A percentile compares a stretch with the other conserved stretches of the same genome.
Conservation (phyloP, 2,797 vertebrate species). For the Cryptoblepharus egeriae region DNA sequence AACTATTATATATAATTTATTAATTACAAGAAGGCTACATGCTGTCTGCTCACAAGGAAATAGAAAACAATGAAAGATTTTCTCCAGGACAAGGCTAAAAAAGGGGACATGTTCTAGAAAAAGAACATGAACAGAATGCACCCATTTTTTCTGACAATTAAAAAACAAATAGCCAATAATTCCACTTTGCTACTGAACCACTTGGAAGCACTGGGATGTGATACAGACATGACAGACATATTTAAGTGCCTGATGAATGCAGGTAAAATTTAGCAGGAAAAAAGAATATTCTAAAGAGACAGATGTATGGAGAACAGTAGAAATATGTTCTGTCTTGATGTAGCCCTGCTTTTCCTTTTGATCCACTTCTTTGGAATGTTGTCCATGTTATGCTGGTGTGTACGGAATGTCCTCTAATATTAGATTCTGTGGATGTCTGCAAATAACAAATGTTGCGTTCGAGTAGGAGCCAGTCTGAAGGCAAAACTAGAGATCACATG, state of each 20-base stretch:
- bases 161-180: conserved; percentile 44
- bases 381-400: background rate
- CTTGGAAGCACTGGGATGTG: background rate
- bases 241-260: conserved; percentile 42
- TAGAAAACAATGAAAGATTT: too few relatives aligned
- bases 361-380: background rate
- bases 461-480: background rate
- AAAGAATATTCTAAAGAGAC: background rate
- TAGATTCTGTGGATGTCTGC: conserved; percentile 1
- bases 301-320: background rate
- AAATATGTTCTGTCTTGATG: background rate
- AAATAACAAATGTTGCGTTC: background rate
- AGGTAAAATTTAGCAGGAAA: conserved; percentile 17
- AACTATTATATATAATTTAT: too few relatives aligned
- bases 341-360: background rate
- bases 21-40: too few relatives aligned
- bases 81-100: too few relatives aligned
- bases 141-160: conserved; percentile 18
- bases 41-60: too few relatives aligned
- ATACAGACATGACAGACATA: background rate
- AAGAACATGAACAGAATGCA: too few relatives aligned
- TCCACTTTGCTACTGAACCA: conserved; percentile 44
- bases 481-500: too few relatives aligned
- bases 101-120: too few relatives aligned
- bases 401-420: background rate